Conservation (phyloP, 2,113 vertebrate species). For the Stigmatopora nigra region DNA sequence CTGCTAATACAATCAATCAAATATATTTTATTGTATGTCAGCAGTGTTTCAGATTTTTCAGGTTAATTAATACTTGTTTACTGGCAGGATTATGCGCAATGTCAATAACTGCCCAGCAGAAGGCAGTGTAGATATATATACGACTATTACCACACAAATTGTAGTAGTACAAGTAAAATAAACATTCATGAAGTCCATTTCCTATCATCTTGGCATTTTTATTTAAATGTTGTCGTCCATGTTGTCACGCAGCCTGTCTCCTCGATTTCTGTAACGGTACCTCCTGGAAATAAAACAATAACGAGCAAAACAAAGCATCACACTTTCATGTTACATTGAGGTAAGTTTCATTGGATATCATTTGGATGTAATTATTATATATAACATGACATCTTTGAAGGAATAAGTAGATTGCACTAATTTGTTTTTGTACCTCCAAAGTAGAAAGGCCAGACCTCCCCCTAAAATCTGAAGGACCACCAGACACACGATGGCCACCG, state of each 20-base stretch:
- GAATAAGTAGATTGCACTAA: too few relatives aligned
- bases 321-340: background rate
- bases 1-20: background rate
- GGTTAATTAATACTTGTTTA: background rate
- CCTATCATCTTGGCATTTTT: constrained; percentile 14
- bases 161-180: background rate
- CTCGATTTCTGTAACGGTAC: constrained; percentile 27
- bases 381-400: too few relatives aligned
- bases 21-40: background rate
- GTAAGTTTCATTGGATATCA: background rate
- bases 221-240: constrained; percentile 45
- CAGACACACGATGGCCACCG: constrained; percentile 48
- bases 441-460: constrained; percentile 51
- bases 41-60: background rate
- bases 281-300: constrained; percentile 49
- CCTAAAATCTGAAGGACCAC: constrained; percentile 48
- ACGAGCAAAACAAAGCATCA: background rate
- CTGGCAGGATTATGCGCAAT: background rate
- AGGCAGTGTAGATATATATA: background rate
- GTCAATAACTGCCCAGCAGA: constrained; percentile 18
- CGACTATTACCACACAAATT: background rate
- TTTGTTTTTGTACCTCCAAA: constrained; percentile 56
- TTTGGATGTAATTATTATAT: background rate
- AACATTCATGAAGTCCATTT: background rate
- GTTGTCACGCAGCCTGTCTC: constrained; percentile 56